Conservation (phyloP, 2,888 invertebrate genomes). For the Rhingia rostrata region DNA sequence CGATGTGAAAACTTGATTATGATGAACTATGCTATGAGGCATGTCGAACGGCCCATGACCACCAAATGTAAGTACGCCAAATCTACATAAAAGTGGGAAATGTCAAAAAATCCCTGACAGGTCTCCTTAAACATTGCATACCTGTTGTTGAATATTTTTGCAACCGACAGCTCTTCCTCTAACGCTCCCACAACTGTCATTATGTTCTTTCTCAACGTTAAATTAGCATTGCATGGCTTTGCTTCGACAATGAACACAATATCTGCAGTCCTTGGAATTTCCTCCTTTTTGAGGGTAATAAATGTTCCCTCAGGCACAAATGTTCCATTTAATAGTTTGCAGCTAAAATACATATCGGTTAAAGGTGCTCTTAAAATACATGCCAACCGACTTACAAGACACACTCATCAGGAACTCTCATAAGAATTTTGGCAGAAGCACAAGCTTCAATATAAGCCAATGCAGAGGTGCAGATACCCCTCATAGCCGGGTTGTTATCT, state of each 20-base stretch:
- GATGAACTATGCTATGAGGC: slow-evolving; percentile 89
- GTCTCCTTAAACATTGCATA: slow-evolving; percentile 77
- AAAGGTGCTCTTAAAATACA: too few relatives aligned
- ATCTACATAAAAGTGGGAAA: slow-evolving; percentile 84
- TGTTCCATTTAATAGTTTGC: slow-evolving; percentile 87
- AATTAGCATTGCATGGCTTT: slow-evolving; percentile 90
- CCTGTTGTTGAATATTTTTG: slow-evolving; percentile 88
- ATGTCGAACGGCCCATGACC: slow-evolving; percentile 89
- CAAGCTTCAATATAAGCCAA: slow-evolving; percentile 93
- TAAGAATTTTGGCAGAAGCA: slow-evolving; percentile 88
- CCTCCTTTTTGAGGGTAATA: slow-evolving; percentile 85
- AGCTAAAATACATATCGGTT: slow-evolving; percentile 83
- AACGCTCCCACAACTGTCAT: slow-evolving; percentile 87
- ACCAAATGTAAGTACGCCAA: slow-evolving; percentile 92
- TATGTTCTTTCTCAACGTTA: slow-evolving; percentile 87
- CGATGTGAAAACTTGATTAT: slow-evolving; percentile 87
- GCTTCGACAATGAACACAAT: slow-evolving; percentile 95
- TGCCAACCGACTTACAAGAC: slow-evolving; percentile 86
- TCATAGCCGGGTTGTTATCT: slow-evolving; percentile 79
- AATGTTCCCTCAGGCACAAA: slow-evolving; percentile 90
- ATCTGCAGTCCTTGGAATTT: slow-evolving; percentile 89
- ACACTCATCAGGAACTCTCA: slow-evolving; percentile 91
- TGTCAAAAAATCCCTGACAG: neutral
- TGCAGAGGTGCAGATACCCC: slow-evolving; percentile 89
- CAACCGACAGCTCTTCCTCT: slow-evolving; percentile 87